A percentile compares a stretch with the other conserved stretches of the same genome.
phyloP scores from a whole-genome alignment of 1,140 invertebrate genomes.

The Pseudomyrmex concolor region DNA sequence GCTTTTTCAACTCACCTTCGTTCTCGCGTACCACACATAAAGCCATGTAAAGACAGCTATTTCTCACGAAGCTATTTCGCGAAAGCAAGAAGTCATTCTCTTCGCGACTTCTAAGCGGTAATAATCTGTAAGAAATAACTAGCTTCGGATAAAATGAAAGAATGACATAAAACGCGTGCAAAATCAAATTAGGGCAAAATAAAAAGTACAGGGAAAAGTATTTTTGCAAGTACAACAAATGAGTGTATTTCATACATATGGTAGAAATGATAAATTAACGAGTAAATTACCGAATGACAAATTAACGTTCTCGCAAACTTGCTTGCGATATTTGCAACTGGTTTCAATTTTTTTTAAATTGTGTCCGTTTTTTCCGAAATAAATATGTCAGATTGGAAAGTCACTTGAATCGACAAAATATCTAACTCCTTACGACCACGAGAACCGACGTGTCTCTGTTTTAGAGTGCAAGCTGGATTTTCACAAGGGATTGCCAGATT shows the following conservation, averaged over 20 bases:
- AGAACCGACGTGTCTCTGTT: slow-evolving; percentile 66
- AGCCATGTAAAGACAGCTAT: slow-evolving; percentile 14
- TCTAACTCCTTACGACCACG: slow-evolving; percentile 41
- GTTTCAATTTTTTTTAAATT: slow-evolving; percentile 29
- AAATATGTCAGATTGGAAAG: slow-evolving; percentile 45
- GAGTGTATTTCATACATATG: too few species aligned
- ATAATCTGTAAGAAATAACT: not conserved
- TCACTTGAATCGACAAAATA: slow-evolving; percentile 40
- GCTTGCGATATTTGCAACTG: not conserved
- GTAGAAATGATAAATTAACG: too few species aligned
- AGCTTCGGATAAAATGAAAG: not conserved
- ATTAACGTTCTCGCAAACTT: too few species aligned
- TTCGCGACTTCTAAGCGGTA: not conserved
- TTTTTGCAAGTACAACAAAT: too few species aligned
- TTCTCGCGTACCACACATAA: slow-evolving; percentile 2
- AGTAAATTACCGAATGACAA: too few species aligned
- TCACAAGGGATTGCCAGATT: slow-evolving; percentile 74
- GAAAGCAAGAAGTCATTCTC: slow-evolving; percentile 4
- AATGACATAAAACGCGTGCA: too few species aligned
- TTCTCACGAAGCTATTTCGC: slow-evolving; percentile 17
- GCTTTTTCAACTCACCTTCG: slow-evolving; percentile 8
- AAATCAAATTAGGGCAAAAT: too few species aligned
- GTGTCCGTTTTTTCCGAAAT: slow-evolving; percentile 39
- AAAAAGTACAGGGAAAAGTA: too few species aligned
- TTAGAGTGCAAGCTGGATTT: slow-evolving; percentile 72